Percentiles rank a stretch among this genome's conserved stretches.
phyloP scores from a whole-genome alignment of 2,113 vertebrate genomes.

The Scophthalmus maximus region DNA sequence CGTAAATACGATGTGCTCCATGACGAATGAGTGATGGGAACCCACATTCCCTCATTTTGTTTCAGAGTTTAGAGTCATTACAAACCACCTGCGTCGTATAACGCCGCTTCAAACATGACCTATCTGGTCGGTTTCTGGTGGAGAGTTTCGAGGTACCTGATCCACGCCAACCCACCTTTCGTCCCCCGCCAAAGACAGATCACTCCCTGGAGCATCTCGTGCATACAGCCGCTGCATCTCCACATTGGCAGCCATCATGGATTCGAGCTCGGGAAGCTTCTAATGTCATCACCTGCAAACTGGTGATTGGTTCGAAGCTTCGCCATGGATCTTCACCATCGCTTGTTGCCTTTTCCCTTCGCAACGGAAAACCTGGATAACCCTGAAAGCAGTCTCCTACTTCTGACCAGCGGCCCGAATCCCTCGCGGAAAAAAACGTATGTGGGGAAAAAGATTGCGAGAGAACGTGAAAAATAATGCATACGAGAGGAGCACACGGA shows the following conservation, averaged over 20 bases:
- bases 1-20: too few species aligned
- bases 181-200: too few species aligned
- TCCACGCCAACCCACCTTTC: too few species aligned
- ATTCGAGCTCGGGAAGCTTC: not conserved
- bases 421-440: not conserved
- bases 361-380: not conserved
- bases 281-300: not conserved
- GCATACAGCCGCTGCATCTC: not conserved
- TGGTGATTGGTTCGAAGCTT: not conserved
- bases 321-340: not conserved
- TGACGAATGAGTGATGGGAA: too few species aligned
- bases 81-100: too few species aligned
- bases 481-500: not conserved
- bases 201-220: not conserved
- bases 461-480: not conserved
- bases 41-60: too few species aligned
- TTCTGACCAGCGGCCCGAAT: slow-evolving; percentile 12
- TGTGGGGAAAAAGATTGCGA: not conserved
- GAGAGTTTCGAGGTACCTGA: too few species aligned
- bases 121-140: too few species aligned
- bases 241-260: not conserved
- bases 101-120: too few species aligned
- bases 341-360: not conserved
- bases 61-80: not conserved
- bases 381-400: not conserved